Base-by-base conservation (phyloP, 2,888 invertebrate species). In the Teinopalpus imperialis region DNA sequence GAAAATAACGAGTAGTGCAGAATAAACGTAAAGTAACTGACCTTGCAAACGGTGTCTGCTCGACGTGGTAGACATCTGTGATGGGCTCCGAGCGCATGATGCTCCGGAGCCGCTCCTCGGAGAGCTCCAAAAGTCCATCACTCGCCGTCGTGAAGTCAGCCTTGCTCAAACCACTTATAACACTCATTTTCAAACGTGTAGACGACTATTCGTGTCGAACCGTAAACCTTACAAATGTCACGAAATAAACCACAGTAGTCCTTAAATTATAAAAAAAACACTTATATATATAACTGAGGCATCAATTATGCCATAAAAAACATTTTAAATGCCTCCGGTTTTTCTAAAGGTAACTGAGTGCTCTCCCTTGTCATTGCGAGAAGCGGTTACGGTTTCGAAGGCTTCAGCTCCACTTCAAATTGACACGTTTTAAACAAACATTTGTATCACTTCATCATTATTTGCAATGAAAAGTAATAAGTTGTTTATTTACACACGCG, bases 11-110 rank as follows among this genome's bases (percentile, higher is more conserved):
- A 37, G 34, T 53, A 51, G 32, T 31, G 39, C 29, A 18, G 9
- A 29, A 4, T 26, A n/a, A 30, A 45, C 13, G 13, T 21, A 21
- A 49, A 36, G 40, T 48, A 49, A 57, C 89, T 89, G 89, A 94
- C 95, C 95, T 94, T 90, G 94, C 95, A 90, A 95, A 94, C 70
- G 94, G 94, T 69, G 94, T 94, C 85, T 94, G 93, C 81, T 95
- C 94, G 66, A 95, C 94, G 80, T 94, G 92, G 81, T 94, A 95
- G 57, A 93, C 91, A 64, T 93, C 92, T 63, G 93, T 91, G 81
- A 95, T 94, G 63, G 94, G 92, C 73, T 93, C 92, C 74, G 92
- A 90, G 64, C 93, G 92, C 77, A 94, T 91, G 74, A 94, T 87
- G 74, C 90, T 90, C 66, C 91, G 90, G 64, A 94, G 86, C 69